phyloP scores from a whole-genome alignment of 1,140 invertebrate genomes.

The Nylanderia fulva region DNA sequence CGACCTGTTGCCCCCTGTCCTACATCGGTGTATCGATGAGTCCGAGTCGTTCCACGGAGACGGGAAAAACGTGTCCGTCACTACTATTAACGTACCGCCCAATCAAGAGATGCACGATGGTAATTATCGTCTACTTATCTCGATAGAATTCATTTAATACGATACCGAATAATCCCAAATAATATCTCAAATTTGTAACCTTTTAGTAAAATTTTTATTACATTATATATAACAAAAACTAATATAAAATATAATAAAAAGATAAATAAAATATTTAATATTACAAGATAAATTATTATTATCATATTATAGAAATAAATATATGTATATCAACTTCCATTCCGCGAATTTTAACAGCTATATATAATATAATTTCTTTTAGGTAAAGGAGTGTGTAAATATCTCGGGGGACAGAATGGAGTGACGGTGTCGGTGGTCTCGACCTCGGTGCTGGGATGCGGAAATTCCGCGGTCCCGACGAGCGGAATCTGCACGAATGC shows the following conservation, averaged over 20 bases:
- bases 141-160: not conserved
- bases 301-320: too few species aligned
- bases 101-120: conserved; percentile 84
- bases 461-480: conserved; percentile 49
- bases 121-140: conserved; percentile 63
- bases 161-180: not conserved
- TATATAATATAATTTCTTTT: conserved; percentile 29
- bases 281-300: too few species aligned
- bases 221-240: too few species aligned
- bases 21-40: conserved; percentile 66
- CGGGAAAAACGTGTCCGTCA: conserved; percentile 84
- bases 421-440: conserved; percentile 85
- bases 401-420: conserved; percentile 83
- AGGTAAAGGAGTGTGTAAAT: conserved; percentile 85
- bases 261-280: too few species aligned
- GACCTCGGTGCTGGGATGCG: conserved; percentile 71
- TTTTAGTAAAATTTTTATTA: not conserved
- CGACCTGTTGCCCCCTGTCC: conserved; percentile 63
- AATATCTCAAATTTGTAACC: not conserved
- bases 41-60: conserved; percentile 76
- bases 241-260: not conserved
- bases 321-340: too few species aligned
- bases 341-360: not conserved
- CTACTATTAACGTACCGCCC: conserved; percentile 83
- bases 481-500: conserved; percentile 62